Percentiles rank a stretch among this genome's conserved stretches.
Evolutionary conservation across 2,113 vertebrate species (phyloP).

Genomic region (Hyla sarda): DNA sequence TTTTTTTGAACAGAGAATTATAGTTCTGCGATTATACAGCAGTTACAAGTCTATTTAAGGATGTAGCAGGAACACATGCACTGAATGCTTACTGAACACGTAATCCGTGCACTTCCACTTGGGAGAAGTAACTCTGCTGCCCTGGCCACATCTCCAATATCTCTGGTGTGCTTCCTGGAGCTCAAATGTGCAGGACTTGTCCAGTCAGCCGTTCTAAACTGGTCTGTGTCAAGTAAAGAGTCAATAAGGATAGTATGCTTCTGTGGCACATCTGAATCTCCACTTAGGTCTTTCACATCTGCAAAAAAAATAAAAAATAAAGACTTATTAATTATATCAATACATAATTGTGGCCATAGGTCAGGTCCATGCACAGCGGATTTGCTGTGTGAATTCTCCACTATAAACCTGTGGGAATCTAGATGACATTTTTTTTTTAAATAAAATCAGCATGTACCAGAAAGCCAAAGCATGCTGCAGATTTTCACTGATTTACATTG

Average conservation of each 20-base stretch:
- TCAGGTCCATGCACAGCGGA: no score
- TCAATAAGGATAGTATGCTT: slow-evolving; percentile 87
- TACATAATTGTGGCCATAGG: no score
- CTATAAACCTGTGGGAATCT: no score
- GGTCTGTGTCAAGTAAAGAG: slow-evolving; percentile 86
- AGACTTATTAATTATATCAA: neutral
- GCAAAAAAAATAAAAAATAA: slow-evolving; percentile 29
- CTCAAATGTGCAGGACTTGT: slow-evolving; percentile 66
- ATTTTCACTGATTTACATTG: no score
- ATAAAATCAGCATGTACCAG: no score
- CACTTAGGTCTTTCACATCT: slow-evolving; percentile 75
- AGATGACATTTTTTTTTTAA: no score
- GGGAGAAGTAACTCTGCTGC: slow-evolving; percentile 87
- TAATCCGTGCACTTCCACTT: slow-evolving; percentile 85
- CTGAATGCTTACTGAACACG: slow-evolving; percentile 76
- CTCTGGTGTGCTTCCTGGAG: slow-evolving; percentile 77
- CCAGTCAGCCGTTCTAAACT: slow-evolving; percentile 80
- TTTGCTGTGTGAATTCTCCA: no score
- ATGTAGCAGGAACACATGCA: neutral
- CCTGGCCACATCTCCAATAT: slow-evolving; percentile 88
- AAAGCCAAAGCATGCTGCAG: no score
- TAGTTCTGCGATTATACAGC: neutral
- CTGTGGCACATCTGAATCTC: slow-evolving; percentile 67
- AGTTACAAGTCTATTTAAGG: neutral
- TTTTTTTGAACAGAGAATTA: no score